These are phyloP conservation scores for Temnothorax longispinosus DNA, from an alignment of 1,140 invertebrate genomes.

Conservation along the genomic window DNA sequence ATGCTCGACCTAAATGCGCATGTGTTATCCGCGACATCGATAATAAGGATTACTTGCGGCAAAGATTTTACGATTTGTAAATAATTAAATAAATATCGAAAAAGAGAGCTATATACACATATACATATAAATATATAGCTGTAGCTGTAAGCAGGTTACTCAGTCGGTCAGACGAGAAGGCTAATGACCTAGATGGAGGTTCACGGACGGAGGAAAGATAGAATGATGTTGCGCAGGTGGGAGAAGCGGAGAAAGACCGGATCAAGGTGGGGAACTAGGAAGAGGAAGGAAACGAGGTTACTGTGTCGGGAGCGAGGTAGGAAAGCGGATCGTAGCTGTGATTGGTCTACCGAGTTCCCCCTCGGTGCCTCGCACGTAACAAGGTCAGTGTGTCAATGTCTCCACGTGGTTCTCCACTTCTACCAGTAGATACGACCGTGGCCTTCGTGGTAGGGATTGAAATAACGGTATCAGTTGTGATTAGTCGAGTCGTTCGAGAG, in stretches of 20 bases:
- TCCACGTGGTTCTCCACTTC: slow-evolving; percentile 65
- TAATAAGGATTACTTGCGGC: neutral
- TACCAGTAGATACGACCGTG: neutral
- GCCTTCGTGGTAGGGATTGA: slow-evolving; percentile 32
- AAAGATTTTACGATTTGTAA: neutral
- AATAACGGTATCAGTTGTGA: slow-evolving; percentile 81
- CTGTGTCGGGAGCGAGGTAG: slow-evolving; percentile 66
- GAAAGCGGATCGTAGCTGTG: slow-evolving; percentile 56
- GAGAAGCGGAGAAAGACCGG: slow-evolving; percentile 39
- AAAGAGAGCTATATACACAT: slow-evolving; percentile 29
- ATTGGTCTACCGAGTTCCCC: slow-evolving; percentile 71
- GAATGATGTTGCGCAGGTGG: slow-evolving; percentile 4
- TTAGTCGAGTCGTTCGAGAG: slow-evolving; percentile 4
- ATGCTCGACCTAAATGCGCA: neutral
- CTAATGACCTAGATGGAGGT: slow-evolving; percentile 71
- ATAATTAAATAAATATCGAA: slow-evolving; percentile 56
- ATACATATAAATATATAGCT: slow-evolving; percentile 2
- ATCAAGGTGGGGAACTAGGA: slow-evolving; percentile 64
- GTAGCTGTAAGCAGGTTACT: slow-evolving; percentile 66
- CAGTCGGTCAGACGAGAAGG: slow-evolving; percentile 68
- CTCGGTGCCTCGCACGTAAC: slow-evolving; percentile 56
- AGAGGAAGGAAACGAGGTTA: slow-evolving; percentile 75
- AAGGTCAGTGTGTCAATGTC: slow-evolving; percentile 80
- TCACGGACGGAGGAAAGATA: slow-evolving; percentile 41
- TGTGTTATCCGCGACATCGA: neutral